These are phyloP conservation scores for Chalcis sispes DNA, from an alignment of 2,888 invertebrate species.

Conservation along the genomic window DNA sequence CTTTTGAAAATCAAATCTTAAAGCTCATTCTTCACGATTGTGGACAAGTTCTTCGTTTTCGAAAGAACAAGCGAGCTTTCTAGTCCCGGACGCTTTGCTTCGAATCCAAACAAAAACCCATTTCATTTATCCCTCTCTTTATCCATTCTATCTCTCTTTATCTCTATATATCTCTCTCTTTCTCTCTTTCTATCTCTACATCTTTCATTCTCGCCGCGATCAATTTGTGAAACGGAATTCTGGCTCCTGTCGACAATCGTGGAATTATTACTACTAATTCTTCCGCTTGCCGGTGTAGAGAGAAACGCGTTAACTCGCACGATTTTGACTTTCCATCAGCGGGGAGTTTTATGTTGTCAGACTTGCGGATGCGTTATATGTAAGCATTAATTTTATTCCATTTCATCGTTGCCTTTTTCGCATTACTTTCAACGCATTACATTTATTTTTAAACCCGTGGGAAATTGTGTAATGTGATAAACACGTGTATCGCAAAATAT, in stretches of 20 bases:
- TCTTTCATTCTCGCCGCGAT: not conserved
- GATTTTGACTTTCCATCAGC: slow-evolving; percentile 35
- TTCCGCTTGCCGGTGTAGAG: slow-evolving; percentile 8
- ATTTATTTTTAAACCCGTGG: too few relatives aligned
- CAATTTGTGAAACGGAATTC: not conserved
- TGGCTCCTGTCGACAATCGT: slow-evolving; percentile 13
- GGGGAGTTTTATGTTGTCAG: slow-evolving; percentile 28
- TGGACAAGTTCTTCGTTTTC: too few relatives aligned
- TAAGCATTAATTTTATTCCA: not conserved
- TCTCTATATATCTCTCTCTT: not conserved
- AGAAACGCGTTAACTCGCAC: slow-evolving; percentile 10
- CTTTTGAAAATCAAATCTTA: too few relatives aligned
- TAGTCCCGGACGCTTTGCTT: not conserved
- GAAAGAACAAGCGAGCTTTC: slow-evolving; percentile 6
- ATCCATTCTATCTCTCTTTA: not conserved
- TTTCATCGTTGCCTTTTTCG: too few relatives aligned
- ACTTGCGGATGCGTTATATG: slow-evolving; percentile 3
- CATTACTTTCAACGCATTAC: too few relatives aligned
- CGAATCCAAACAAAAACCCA: slow-evolving; percentile 30
- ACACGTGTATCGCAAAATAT: too few relatives aligned
- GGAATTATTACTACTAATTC: slow-evolving; percentile 38
- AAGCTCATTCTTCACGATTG: too few relatives aligned
- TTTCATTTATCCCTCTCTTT: slow-evolving; percentile 34
- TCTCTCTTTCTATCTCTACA: not conserved
- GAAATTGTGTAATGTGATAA: too few relatives aligned